Evolutionary conservation across 2,113 vertebrate species (phyloP).

Genomic region (Hystrix cristata): DNA sequence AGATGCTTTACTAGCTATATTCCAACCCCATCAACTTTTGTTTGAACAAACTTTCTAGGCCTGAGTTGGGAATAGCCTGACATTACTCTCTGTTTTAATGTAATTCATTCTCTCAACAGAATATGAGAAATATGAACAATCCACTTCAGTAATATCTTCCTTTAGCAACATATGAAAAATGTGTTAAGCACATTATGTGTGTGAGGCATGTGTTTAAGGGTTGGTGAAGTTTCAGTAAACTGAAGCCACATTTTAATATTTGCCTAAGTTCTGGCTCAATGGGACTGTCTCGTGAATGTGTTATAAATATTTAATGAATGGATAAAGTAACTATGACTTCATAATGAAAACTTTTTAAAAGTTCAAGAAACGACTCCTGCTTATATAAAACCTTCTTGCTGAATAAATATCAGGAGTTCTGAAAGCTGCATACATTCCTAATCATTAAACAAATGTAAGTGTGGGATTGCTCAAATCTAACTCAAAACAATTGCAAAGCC

Average conservation of each 20-base stretch:
- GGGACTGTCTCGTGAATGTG: neutral
- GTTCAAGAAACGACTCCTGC: neutral
- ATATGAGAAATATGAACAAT: neutral
- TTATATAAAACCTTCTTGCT: neutral
- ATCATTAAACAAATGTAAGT: slow-evolving; percentile 21
- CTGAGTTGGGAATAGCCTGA: slow-evolving; percentile 20
- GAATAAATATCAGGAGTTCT: neutral
- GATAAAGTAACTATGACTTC: neutral
- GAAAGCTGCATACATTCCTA: neutral
- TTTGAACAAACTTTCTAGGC: neutral
- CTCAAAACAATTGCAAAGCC: slow-evolving; percentile 8
- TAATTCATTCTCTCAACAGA: neutral
- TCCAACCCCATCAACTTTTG: neutral
- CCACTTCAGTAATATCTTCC: neutral
- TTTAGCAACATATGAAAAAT: slow-evolving; percentile 2
- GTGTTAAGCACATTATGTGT: neutral
- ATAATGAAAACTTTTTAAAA: slow-evolving; percentile 29
- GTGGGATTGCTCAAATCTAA: neutral
- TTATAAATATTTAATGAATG: slow-evolving; percentile 11
- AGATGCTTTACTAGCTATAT: neutral
- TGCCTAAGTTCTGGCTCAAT: neutral
- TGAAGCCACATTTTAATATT: neutral
- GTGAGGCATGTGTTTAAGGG: neutral
- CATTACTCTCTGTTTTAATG: slow-evolving; percentile 5
- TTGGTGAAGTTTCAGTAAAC: neutral